Evolutionary conservation across 2,888 invertebrate species (phyloP).

Genomic region (Cantharis nigra): DNA sequence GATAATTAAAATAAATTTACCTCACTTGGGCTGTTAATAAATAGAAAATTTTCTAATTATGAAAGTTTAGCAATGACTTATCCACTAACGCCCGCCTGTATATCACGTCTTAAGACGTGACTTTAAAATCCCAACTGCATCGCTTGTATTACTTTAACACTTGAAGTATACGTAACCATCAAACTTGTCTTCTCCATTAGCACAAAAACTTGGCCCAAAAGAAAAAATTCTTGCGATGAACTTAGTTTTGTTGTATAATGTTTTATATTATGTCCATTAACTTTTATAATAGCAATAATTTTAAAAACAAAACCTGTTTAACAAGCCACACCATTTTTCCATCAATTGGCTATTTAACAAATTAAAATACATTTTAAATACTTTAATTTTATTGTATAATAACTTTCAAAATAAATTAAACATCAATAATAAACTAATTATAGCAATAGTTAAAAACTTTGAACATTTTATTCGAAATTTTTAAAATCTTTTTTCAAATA

Average conservation of each 20-base stretch:
- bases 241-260: not conserved
- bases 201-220: slow-evolving; percentile 10
- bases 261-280: not conserved
- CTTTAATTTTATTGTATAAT: not conserved
- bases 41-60: slow-evolving; percentile 44
- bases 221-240: not conserved
- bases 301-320: not conserved
- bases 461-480: not conserved
- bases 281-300: not conserved
- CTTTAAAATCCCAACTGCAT: slow-evolving; percentile 51
- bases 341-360: not conserved
- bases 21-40: not conserved
- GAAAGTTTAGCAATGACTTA: slow-evolving; percentile 45
- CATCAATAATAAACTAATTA: not conserved
- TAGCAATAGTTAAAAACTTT: not conserved
- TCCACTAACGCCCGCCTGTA: slow-evolving; percentile 44
- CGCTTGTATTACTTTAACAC: slow-evolving; percentile 54
- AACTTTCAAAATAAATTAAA: not conserved
- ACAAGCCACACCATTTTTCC: not conserved
- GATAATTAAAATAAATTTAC: not conserved
- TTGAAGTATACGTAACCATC: slow-evolving; percentile 28
- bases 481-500: not conserved
- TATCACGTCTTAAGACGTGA: slow-evolving; percentile 48
- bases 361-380: not conserved
- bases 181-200: slow-evolving; percentile 23